Evolutionary conservation across 2,113 vertebrate species (phyloP), one percentile per base, ranked within the genome.

Genomic region (Casuarius casuarius): DNA sequence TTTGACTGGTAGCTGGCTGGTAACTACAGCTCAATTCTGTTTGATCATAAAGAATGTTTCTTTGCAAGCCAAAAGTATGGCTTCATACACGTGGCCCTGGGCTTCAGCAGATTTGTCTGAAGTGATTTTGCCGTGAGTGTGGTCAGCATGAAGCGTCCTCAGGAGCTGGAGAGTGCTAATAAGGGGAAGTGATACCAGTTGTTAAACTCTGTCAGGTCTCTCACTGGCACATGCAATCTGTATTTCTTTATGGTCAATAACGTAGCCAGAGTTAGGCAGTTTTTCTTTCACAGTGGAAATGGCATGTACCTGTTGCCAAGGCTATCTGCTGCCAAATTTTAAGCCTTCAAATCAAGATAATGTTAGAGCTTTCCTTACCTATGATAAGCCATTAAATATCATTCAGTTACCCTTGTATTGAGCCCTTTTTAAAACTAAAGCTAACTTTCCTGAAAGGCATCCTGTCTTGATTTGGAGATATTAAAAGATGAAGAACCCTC

Each of bases 401-500:
- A 65, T 89, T 92, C 96, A 95, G 81, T 96, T 96, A 96, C 73
- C 76, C 61, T 89, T 82, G 70, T 84, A 86, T n/a, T 89, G 66
- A 94, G 90, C 49, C 74, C 71, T 75, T 84, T 87, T 58, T 84
- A 95, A 66, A 88, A 89, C 70, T 84, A 4, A 1, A 84, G 83
- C 90, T 96, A 93, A 92, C 85, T 90, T 92, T 93, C 90, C 94
- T 89, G 94, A 96, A 93, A 97, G 90, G 80, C 76, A 93, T 96
- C 95, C 95, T 84, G 52, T 94, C 96, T 95, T 95, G 90, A 97
- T 97, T 92, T 96, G 88, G 68, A 95, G 95, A 94, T 89, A 96
- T 92, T 95, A 94, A 90, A 93, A 97, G 95, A 96, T 97, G 93
- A 96, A 95, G 94, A 95, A 94, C 90, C 68, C 56, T 92, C 38